phyloP scores from a whole-genome alignment of 2,797 vertebrate genomes.

The Cirrhinus molitorella region DNA sequence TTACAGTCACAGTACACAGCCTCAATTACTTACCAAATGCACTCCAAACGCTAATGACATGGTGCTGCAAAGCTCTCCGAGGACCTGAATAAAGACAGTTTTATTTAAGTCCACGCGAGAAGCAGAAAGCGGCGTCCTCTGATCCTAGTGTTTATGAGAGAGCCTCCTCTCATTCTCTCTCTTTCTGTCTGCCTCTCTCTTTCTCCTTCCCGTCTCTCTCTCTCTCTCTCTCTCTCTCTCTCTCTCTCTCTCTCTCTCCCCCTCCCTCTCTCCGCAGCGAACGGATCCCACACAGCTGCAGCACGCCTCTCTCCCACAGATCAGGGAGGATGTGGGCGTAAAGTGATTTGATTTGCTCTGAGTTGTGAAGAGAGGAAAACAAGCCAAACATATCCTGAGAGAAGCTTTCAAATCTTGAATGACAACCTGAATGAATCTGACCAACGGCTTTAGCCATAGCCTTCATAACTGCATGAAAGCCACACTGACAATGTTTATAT shows the following conservation, averaged over 20 bases:
- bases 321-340: conserved; percentile 72
- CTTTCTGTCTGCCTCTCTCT: conserved; percentile 40
- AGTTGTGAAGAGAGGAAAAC: conserved; percentile 63
- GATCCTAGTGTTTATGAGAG: conserved; percentile 16
- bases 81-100: neutral
- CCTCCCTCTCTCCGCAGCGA: conserved; percentile 36
- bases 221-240: conserved; percentile 32
- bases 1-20: conserved; percentile 18
- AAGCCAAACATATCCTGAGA: conserved; percentile 57
- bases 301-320: conserved; percentile 62
- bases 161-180: conserved; percentile 30
- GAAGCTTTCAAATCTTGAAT: conserved; percentile 49
- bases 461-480: neutral
- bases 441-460: conserved; percentile 6
- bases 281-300: conserved; percentile 62
- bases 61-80: conserved; percentile 2
- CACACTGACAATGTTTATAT: neutral
- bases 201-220: conserved; percentile 42
- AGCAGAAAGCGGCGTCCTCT: conserved; percentile 28
- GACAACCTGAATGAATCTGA: conserved; percentile 22
- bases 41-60: conserved; percentile 31
- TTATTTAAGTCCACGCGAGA: conserved; percentile 46
- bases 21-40: conserved; percentile 48
- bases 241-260: conserved; percentile 56
- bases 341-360: conserved; percentile 69